A percentile compares a stretch with the other conserved stretches of the same genome.
Evolutionary conservation across 1,140 invertebrate species (phyloP).

Genomic region (Zaprionus gabonicus): DNA sequence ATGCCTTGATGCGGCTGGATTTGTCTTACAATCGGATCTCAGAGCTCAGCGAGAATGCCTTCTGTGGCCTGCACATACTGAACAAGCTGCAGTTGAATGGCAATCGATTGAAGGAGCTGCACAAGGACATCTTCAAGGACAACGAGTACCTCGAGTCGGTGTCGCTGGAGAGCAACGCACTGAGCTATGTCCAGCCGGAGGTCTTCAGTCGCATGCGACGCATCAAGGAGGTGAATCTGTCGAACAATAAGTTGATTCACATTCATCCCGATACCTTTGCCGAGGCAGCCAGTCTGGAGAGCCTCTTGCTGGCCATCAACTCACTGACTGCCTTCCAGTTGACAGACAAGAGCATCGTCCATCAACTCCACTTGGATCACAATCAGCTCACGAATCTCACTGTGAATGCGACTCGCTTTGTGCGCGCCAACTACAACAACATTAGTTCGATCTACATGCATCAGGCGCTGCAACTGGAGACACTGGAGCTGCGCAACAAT

Average conservation of each 20-base stretch:
- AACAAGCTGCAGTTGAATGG: constrained; percentile 66
- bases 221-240: constrained; percentile 74
- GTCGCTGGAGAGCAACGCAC: constrained; percentile 63
- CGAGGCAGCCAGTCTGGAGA: constrained; percentile 68
- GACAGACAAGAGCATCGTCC: constrained; percentile 71
- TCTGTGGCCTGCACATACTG: constrained; percentile 67
- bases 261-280: constrained; percentile 77
- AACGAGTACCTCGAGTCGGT: constrained; percentile 72
- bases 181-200: constrained; percentile 70
- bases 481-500: constrained; percentile 63
- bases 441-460: constrained; percentile 60
- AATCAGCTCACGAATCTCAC: constrained; percentile 71
- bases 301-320: constrained; percentile 65
- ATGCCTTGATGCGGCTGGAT: constrained; percentile 69
- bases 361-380: constrained; percentile 70
- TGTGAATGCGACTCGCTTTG: constrained; percentile 71
- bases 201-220: constrained; percentile 70
- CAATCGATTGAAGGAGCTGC: constrained; percentile 63
- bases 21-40: constrained; percentile 72
- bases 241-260: constrained; percentile 59
- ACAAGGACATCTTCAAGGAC: constrained; percentile 74
- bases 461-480: constrained; percentile 66
- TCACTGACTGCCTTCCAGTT: constrained; percentile 58
- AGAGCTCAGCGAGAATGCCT: constrained; percentile 68
- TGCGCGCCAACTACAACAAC: constrained; percentile 72